phyloP scores from a whole-genome alignment of 2,888 invertebrate genomes.

The Cyclophora albipunctata region DNA sequence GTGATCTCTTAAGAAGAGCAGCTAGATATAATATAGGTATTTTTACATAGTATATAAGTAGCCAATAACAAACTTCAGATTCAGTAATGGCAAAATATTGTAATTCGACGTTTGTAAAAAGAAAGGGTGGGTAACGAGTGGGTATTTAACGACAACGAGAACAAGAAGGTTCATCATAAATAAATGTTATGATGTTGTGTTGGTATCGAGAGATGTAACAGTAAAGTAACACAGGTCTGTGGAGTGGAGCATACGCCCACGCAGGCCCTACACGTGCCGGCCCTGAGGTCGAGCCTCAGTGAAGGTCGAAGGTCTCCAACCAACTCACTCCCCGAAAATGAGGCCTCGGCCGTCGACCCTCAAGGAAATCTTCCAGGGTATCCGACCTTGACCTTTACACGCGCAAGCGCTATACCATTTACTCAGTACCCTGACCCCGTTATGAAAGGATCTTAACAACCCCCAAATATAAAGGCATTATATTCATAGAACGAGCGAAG shows the following conservation, averaged over 20 bases:
- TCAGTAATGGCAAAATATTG: too few relatives aligned
- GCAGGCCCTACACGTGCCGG: conserved; percentile 56
- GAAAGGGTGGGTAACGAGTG: too few relatives aligned
- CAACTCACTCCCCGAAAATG: conserved; percentile 62
- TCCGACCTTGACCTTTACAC: conserved; percentile 68
- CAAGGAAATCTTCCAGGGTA: conserved; percentile 70
- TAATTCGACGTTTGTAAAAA: too few relatives aligned
- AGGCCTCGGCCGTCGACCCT: conserved; percentile 59
- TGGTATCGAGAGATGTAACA: too few relatives aligned
- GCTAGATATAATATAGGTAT: too few relatives aligned
- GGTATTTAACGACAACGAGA: too few relatives aligned
- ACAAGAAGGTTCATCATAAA: too few relatives aligned
- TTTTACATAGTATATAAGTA: too few relatives aligned
- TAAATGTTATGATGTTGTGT: too few relatives aligned
- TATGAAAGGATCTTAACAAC: conserved; percentile 51
- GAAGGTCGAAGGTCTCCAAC: conserved; percentile 60
- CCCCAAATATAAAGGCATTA: conserved; percentile 7
- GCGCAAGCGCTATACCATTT: conserved; percentile 64
- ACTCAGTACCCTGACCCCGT: conserved; percentile 69
- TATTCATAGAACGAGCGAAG: conserved; percentile 3
- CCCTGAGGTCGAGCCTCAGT: conserved; percentile 49
- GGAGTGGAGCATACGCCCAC: conserved; percentile 36
- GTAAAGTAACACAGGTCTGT: too few relatives aligned
- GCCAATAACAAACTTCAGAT: too few relatives aligned
- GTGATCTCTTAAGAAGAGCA: too few relatives aligned